A percentile compares a stretch with the other conserved stretches of the same genome.
Conservation (phyloP, 92 coral and sea anemone species). For the Umimayanthus chanpuru region DNA sequence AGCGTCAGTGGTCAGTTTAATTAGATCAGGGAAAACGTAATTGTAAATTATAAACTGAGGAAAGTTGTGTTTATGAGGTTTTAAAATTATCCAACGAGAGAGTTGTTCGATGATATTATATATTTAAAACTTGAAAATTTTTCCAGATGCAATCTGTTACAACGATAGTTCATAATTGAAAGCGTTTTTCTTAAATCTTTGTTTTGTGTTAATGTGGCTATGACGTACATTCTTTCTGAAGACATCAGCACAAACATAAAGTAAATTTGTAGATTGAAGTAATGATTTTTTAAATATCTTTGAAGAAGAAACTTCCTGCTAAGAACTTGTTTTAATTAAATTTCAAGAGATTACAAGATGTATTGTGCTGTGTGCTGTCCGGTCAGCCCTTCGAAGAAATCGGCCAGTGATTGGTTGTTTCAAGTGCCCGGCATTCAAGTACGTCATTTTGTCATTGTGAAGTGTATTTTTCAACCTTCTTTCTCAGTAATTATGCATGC, state of each 20-base stretch:
- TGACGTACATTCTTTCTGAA: neutral
- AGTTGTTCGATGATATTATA: too few species aligned
- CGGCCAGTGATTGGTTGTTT: conserved; percentile 26
- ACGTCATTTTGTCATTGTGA: conserved; percentile 14
- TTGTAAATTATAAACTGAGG: too few species aligned
- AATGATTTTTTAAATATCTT: neutral
- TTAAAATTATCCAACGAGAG: too few species aligned
- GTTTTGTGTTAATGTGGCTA: too few species aligned
- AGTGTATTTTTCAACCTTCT: neutral
- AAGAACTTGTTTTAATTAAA: neutral
- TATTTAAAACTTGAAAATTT: too few species aligned
- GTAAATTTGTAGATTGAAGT: neutral
- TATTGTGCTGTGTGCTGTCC: neutral
- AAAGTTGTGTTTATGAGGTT: too few species aligned
- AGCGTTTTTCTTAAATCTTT: too few species aligned
- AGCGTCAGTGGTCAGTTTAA: neutral
- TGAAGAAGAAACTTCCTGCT: neutral
- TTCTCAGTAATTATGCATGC: conserved; percentile 12
- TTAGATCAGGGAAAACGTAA: too few species aligned
- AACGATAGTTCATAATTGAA: too few species aligned
- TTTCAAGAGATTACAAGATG: neutral
- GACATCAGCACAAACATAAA: neutral
- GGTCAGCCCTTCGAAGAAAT: neutral
- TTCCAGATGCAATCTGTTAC: too few species aligned
- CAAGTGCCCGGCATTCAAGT: conserved; percentile 1